These are phyloP conservation scores for Chymomyza amoena DNA, from an alignment of 2,888 invertebrate species.

Conservation along the genomic window DNA sequence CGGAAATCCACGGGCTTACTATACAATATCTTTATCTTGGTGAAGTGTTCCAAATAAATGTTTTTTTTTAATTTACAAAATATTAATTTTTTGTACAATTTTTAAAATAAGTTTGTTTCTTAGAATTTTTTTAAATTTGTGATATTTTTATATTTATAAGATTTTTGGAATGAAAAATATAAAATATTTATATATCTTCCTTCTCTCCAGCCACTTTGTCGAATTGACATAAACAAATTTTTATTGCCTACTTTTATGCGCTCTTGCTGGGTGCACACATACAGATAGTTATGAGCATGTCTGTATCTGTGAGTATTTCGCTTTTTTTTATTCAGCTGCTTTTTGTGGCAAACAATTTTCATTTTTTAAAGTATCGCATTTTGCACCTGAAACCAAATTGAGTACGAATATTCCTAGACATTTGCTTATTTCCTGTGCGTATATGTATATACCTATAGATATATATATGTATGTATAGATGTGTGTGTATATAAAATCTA, in stretches of 20 bases:
- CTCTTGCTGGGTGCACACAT: background rate
- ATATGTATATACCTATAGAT: background rate
- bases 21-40: no score
- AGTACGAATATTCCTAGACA: background rate
- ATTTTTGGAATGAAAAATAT: no score
- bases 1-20: no score
- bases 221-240: background rate
- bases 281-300: background rate
- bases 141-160: no score
- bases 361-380: background rate
- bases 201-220: background rate
- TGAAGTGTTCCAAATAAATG: no score
- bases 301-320: background rate
- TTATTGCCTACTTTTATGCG: conserved; percentile 1
- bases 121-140: no score
- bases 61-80: no score
- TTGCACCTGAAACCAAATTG: background rate
- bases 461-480: background rate
- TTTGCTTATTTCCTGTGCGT: background rate
- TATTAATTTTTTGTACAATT: no score
- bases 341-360: background rate
- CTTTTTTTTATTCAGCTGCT: background rate
- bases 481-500: background rate
- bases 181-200: no score
- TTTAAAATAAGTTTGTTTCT: no score